Conservation (phyloP, 1,140 invertebrate genomes). For the Triops longicaudatus region DNA sequence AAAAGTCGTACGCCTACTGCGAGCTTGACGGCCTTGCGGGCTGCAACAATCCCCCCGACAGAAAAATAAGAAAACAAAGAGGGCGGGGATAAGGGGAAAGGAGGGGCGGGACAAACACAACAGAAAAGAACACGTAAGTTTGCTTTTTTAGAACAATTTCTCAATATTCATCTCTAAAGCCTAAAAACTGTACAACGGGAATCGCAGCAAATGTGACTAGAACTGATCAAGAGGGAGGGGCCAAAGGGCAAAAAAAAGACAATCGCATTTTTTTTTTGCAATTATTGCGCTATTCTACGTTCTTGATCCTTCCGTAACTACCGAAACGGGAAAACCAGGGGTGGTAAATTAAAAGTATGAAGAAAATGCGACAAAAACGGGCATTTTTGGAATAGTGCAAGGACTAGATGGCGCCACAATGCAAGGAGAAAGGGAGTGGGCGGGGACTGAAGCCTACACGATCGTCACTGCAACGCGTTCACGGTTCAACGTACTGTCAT, state of each 20-base stretch:
- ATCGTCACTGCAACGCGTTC: neutral
- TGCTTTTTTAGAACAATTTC: slow-evolving; percentile 16
- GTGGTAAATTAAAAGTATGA: neutral
- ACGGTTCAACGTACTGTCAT: neutral
- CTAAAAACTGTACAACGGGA: slow-evolving; percentile 13
- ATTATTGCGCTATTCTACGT: no score
- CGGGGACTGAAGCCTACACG: neutral
- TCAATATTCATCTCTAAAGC: neutral
- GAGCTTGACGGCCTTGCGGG: slow-evolving; percentile 86
- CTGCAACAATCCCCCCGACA: slow-evolving; percentile 45
- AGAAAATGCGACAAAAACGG: neutral
- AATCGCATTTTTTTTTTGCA: no score
- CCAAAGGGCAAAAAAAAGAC: no score
- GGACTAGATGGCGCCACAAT: slow-evolving; percentile 1
- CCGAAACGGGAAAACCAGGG: neutral
- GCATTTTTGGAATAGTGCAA: neutral
- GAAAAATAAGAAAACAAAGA: neutral
- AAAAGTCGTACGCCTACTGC: slow-evolving; percentile 86
- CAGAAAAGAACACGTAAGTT: slow-evolving; percentile 14
- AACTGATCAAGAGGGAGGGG: no score
- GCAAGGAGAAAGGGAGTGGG: slow-evolving; percentile 6
- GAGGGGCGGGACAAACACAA: slow-evolving; percentile 21
- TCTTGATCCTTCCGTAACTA: no score
- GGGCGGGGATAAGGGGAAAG: neutral
- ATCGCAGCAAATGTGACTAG: neutral